Evolutionary conservation across 2,113 vertebrate genomes (phyloP).

Genomic region (Atrichornis clamosus): DNA sequence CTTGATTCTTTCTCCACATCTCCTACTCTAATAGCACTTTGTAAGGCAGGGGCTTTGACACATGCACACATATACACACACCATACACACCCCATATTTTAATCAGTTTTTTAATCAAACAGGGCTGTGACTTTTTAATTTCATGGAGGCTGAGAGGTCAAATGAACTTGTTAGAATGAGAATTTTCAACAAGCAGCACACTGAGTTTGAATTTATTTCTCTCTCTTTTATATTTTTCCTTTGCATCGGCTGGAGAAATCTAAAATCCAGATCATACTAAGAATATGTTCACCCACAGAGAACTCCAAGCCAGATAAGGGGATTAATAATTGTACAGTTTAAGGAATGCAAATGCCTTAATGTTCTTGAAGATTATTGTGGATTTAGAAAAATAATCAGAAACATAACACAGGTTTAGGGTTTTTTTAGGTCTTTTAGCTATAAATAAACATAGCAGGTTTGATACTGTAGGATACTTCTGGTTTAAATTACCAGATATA

Average conservation of each 20-base stretch:
- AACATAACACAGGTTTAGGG: slow-evolving; percentile 54
- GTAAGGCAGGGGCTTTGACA: background rate
- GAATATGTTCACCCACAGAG: slow-evolving; percentile 58
- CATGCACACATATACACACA: background rate
- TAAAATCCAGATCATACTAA: slow-evolving; percentile 65
- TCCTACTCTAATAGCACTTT: background rate
- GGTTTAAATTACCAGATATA: background rate
- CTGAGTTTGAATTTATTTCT: background rate
- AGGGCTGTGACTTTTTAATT: slow-evolving; percentile 9
- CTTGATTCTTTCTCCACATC: background rate
- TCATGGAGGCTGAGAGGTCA: background rate
- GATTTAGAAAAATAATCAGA: slow-evolving; percentile 75
- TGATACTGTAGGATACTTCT: background rate
- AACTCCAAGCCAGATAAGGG: slow-evolving; percentile 63
- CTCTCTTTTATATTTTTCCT: slow-evolving; percentile 16
- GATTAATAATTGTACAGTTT: slow-evolving; percentile 70
- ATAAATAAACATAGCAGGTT: slow-evolving; percentile 53
- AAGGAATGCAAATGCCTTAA: slow-evolving; percentile 68
- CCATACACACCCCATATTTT: background rate
- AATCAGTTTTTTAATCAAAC: background rate
- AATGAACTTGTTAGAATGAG: slow-evolving; percentile 27
- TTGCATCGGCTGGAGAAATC: slow-evolving; percentile 7
- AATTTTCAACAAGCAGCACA: slow-evolving; percentile 28
- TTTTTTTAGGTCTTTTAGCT: slow-evolving; percentile 4
- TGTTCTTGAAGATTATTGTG: slow-evolving; percentile 69